Evolutionary conservation across 2,888 invertebrate genomes (phyloP).

Genomic region (Drepana falcataria): DNA sequence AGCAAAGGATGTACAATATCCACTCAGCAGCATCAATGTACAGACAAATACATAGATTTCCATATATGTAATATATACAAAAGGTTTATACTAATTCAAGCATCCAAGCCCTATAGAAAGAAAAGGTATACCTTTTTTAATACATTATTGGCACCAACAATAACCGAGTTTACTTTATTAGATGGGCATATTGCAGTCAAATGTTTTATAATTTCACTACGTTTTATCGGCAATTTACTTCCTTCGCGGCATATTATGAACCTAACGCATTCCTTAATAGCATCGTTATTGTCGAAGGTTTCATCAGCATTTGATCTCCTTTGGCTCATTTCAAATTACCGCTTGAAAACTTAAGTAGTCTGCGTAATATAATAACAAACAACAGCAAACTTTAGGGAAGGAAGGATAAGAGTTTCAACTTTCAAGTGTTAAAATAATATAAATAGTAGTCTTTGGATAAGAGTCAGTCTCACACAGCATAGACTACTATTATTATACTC

Average conservation of each 20-base stretch:
- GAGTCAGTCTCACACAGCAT: too few species aligned
- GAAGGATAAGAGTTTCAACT: too few species aligned
- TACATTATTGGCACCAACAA: constrained; percentile 45
- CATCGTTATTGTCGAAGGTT: constrained; percentile 24
- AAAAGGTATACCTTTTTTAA: constrained; percentile 39
- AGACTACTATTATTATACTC: too few species aligned
- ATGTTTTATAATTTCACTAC: constrained; percentile 54
- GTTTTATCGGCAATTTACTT: constrained; percentile 61
- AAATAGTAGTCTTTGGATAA: too few species aligned
- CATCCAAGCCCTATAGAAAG: too few species aligned
- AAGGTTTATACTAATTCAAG: too few species aligned
- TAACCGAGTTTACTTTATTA: constrained; percentile 36
- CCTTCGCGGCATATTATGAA: constrained; percentile 58
- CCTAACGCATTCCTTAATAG: constrained; percentile 56
- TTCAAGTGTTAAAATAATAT: too few species aligned
- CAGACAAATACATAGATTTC: too few species aligned
- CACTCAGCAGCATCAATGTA: too few species aligned
- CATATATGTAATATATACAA: too few species aligned
- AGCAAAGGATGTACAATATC: too few species aligned
- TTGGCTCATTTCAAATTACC: constrained; percentile 31
- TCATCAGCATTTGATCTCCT: constrained; percentile 23
- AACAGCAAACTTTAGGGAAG: too few species aligned
- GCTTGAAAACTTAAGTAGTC: background rate
- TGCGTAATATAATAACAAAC: background rate
- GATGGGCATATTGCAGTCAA: constrained; percentile 33